Conservation (phyloP, 2,797 vertebrate genomes). For the Argyrosomus regius region DNA sequence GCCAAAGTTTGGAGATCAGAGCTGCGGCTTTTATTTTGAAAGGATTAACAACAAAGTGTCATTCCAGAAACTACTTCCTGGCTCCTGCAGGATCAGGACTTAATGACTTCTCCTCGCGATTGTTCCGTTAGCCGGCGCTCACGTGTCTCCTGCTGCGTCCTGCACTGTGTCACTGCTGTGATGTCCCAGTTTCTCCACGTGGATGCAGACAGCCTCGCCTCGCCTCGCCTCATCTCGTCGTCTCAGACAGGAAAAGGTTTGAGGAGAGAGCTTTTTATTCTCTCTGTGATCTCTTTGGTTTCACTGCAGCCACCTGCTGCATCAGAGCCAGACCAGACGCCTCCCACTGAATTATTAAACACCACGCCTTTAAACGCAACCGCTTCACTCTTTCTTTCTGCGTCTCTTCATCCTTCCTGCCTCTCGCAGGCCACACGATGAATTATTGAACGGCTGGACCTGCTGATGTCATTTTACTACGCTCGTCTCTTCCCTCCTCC, state of each 20-base stretch:
- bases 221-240: neutral
- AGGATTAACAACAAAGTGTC: too few species aligned
- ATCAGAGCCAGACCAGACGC: constrained; percentile 55
- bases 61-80: too few species aligned
- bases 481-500: neutral
- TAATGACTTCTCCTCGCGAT: neutral
- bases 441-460: constrained; percentile 49
- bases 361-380: constrained; percentile 44
- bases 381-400: constrained; percentile 27
- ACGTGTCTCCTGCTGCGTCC: neutral
- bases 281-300: constrained; percentile 47
- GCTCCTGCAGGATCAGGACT: neutral
- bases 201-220: constrained; percentile 10
- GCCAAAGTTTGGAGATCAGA: neutral
- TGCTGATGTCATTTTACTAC: constrained; percentile 46
- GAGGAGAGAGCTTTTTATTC: constrained; percentile 6
- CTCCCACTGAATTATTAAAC: constrained; percentile 65
- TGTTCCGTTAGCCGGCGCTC: neutral
- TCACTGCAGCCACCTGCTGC: constrained; percentile 66
- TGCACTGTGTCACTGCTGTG: neutral
- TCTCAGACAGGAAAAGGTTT: constrained; percentile 33
- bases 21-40: too few species aligned
- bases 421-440: constrained; percentile 21
- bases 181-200: constrained; percentile 27
- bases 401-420: constrained; percentile 16